Percentiles rank a stretch among this genome's conserved stretches.
These are phyloP conservation scores for Lasioglossum leucozonium DNA, from an alignment of 2,888 invertebrate genomes.

Conservation along the genomic window DNA sequence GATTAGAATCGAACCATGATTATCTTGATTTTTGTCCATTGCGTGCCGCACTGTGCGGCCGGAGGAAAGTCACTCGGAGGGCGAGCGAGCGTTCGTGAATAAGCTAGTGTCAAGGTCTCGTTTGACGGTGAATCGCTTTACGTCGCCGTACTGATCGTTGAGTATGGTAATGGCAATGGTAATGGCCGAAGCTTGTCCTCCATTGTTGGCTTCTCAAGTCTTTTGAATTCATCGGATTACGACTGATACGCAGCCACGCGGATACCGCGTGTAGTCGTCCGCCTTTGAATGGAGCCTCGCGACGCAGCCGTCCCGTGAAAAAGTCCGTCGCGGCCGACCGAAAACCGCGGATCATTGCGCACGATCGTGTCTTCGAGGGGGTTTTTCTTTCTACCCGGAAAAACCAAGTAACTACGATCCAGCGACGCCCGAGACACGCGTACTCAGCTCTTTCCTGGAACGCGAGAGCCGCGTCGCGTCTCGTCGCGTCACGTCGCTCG, in stretches of 20 bases:
- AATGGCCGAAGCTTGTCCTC: constrained; percentile 61
- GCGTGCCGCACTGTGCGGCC: too few species aligned
- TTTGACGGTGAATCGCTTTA: constrained; percentile 55
- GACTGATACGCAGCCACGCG: constrained; percentile 54
- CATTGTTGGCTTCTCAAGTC: constrained; percentile 60
- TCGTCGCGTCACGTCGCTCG: constrained; percentile 12
- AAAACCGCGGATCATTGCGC: neutral
- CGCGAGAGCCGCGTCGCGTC: constrained; percentile 8
- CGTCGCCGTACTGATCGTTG: constrained; percentile 54
- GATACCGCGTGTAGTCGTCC: constrained; percentile 28
- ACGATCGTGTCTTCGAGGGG: neutral
- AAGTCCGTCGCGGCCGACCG: neutral
- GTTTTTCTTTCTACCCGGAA: constrained; percentile 13
- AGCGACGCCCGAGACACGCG: constrained; percentile 22
- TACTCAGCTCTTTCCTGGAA: constrained; percentile 23
- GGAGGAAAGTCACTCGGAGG: neutral
- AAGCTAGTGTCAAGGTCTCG: constrained; percentile 67
- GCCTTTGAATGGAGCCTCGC: neutral
- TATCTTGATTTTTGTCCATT: too few species aligned
- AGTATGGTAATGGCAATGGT: constrained; percentile 68
- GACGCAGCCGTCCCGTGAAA: neutral
- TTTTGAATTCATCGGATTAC: constrained; percentile 64
- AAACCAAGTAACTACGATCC: constrained; percentile 26
- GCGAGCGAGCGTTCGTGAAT: constrained; percentile 49
- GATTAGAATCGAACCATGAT: too few species aligned